Evolutionary conservation across 2,888 invertebrate genomes (phyloP), one percentile per base, ranked within the genome.

Genomic region (Scaptomyza polygonia): DNA sequence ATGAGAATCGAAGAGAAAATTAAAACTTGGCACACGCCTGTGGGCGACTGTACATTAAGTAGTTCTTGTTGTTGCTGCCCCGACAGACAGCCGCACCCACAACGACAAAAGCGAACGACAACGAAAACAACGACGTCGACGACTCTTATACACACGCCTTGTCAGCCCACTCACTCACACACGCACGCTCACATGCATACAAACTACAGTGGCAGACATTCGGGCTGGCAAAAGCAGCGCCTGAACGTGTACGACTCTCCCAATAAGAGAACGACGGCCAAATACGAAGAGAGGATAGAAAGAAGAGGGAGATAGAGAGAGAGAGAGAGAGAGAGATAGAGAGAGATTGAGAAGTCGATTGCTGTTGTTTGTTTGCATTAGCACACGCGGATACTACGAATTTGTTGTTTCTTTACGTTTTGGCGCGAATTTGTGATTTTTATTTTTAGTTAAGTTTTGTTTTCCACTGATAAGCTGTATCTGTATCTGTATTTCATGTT

Each of bases 351-450:
- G 29, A 11, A 40, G 47, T 52, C 21, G 39, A 7, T 36, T 47
- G 36, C 25, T 52, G 61, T 45, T 72, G 57, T 71, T 82, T 77
- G 59, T 75, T 75, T 70, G 58, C 59, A 49, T 55, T 57, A 43
- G 62, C 52, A 59, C 70, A 67, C 67, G 67, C 63, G 59, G 71
- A 30, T 56, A 42, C 21, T 58, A 49, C 16, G 44, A 49, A 61
- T 45, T 65, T 54, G 48, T 72, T 67, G 61, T 65, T 67, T 59
- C 44, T 52, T 52, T 70, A n/a, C 56, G 40, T 70, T 79, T 82
- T 85, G 82, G 84, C 85, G 84, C 67, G 82, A 74, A 68, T 68
- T 75, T 58, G 49, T 65, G 67, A 67, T 73, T 79, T 76, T 76
- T 77, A 77, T 81, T 82, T 80, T 78, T 83, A 79, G 72, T 58